Evolutionary conservation across 2,797 vertebrate genomes (phyloP).

Genomic region (Poecilia gillii): DNA sequence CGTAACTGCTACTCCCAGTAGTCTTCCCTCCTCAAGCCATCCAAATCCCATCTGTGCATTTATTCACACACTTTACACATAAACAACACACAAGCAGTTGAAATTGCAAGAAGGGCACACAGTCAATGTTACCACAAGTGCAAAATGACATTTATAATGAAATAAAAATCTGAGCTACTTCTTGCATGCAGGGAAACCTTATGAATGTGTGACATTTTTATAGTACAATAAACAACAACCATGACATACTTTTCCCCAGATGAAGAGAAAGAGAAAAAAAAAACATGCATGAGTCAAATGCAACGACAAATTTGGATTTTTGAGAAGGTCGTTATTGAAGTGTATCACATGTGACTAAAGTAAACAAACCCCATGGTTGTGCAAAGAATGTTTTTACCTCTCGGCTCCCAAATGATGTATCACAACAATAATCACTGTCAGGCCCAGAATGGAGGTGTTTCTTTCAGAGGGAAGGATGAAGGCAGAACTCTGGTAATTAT

Average conservation of each 20-base stretch:
- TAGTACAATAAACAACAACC: conserved; percentile 30
- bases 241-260: conserved; percentile 19
- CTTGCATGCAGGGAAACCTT: conserved; percentile 37
- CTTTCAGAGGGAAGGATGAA: conserved; percentile 72
- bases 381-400: conserved; percentile 58
- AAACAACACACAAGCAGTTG: conserved; percentile 25
- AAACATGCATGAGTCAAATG: background rate
- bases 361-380: conserved; percentile 19
- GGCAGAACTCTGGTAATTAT: conserved; percentile 82
- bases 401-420: conserved; percentile 73
- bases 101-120: conserved; percentile 48
- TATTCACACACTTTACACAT: conserved; percentile 71
- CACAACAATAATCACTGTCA: conserved; percentile 82
- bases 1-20: conserved; percentile 59
- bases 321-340: conserved; percentile 19
- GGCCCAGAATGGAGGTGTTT: conserved; percentile 74
- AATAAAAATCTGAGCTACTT: conserved; percentile 44
- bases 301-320: conserved; percentile 20
- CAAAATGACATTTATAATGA: conserved; percentile 54
- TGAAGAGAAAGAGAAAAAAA: conserved; percentile 3
- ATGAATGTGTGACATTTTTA: conserved; percentile 35
- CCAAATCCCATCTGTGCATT: conserved; percentile 80
- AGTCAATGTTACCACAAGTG: conserved; percentile 45
- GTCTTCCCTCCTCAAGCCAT: conserved; percentile 64
- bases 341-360: conserved; percentile 23